Evolutionary conservation across 2,888 invertebrate genomes (phyloP).

Genomic region (Pterobdella sp.): DNA sequence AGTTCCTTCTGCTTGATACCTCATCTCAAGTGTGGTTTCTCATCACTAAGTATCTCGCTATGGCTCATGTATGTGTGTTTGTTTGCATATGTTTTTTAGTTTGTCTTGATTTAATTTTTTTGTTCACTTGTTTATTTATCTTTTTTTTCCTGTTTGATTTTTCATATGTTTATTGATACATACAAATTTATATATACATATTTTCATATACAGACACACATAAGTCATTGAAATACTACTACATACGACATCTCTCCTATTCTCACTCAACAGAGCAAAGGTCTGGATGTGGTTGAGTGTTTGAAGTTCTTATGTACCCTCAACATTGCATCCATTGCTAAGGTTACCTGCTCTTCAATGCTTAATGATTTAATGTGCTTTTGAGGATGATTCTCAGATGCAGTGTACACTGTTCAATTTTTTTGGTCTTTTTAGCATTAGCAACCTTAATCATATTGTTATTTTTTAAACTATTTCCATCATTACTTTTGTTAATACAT

Average conservation of each 20-base stretch:
- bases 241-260: neutral
- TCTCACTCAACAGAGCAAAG: conserved; percentile 55
- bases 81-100: neutral
- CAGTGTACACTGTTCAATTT: neutral
- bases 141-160: too few relatives aligned
- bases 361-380: too few relatives aligned
- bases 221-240: too few relatives aligned
- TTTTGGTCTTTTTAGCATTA: neutral
- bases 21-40: conserved; percentile 94
- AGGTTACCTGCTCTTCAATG: conserved; percentile 56
- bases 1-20: conserved; percentile 85
- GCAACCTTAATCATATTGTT: neutral
- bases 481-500: neutral
- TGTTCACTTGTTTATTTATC: neutral
- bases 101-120: neutral
- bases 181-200: neutral
- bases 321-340: conserved; percentile 85
- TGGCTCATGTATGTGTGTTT: conserved; percentile 51
- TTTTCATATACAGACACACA: neutral
- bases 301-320: conserved; percentile 90
- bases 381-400: too few relatives aligned
- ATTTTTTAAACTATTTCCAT: neutral
- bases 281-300: conserved; percentile 79
- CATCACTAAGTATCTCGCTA: conserved; percentile 86
- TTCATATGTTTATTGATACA: neutral